These are phyloP conservation scores for Heterocephalus glaber DNA, from an alignment of 2,113 vertebrate genomes.

Conservation along the genomic window DNA sequence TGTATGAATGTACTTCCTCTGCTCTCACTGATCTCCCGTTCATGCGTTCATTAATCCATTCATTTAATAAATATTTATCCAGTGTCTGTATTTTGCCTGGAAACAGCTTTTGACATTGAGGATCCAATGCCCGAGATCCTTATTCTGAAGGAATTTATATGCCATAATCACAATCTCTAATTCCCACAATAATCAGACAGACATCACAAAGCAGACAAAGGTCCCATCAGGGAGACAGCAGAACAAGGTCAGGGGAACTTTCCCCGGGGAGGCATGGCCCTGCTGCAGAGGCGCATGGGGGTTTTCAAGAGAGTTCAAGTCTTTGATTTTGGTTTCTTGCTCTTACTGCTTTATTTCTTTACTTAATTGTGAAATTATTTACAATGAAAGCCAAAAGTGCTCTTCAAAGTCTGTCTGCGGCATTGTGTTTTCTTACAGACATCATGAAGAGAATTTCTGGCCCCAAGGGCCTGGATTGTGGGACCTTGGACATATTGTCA, in stretches of 20 bases:
- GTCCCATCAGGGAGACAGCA: background rate
- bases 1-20: background rate
- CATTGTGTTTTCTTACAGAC: background rate
- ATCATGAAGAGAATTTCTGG: background rate
- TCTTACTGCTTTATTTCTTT: background rate
- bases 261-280: fast-evolving
- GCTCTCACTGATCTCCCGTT: background rate
- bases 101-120: background rate
- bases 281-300: background rate
- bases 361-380: conserved; percentile 7
- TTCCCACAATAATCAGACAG: background rate
- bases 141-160: background rate
- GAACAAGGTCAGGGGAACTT: background rate
- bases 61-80: background rate
- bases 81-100: background rate
- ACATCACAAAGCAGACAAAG: background rate
- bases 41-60: background rate
- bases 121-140: background rate
- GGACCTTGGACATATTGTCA: background rate
- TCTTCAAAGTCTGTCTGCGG: background rate
- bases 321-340: background rate
- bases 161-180: background rate
- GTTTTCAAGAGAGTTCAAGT: background rate
- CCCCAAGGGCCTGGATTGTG: background rate
- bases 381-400: background rate